Evolutionary conservation across 2,888 invertebrate species (phyloP).

Genomic region (Acanthosepion lycidas): DNA sequence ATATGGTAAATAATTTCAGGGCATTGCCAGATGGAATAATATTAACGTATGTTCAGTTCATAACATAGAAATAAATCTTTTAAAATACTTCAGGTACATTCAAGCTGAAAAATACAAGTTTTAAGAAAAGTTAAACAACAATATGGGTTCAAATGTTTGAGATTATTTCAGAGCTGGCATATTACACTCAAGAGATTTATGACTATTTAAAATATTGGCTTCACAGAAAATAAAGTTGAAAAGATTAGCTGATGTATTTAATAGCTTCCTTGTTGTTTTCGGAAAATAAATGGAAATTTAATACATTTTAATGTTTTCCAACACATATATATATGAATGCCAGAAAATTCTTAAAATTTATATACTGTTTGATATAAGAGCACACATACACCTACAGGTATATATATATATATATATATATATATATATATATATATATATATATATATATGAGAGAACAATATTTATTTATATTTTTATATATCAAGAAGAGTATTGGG

Average conservation of each 20-base stretch:
- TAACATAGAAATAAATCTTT: constrained; percentile 6
- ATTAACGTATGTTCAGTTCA: not conserved
- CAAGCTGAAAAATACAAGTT: not conserved
- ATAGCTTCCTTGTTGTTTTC: not conserved
- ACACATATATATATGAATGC: not conserved
- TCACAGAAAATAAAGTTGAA: not conserved
- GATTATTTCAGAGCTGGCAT: not conserved
- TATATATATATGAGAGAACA: no score
- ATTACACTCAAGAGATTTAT: not conserved
- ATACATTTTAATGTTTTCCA: not conserved
- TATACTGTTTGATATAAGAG: no score
- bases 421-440: no score
- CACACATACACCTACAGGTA: no score
- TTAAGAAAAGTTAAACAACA: not conserved
- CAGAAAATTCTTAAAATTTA: no score
- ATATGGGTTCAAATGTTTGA: not conserved
- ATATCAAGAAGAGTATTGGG: no score
- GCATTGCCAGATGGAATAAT: not conserved
- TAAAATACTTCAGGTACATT: not conserved
- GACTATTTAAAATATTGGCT: not conserved
- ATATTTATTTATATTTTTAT: no score
- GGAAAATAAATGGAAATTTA: not conserved
- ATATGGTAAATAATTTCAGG: not conserved
- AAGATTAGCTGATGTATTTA: not conserved
- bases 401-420: no score